phyloP scores from a whole-genome alignment of 92 coral and sea anemone genomes.

The Palythoa grandiflora region DNA sequence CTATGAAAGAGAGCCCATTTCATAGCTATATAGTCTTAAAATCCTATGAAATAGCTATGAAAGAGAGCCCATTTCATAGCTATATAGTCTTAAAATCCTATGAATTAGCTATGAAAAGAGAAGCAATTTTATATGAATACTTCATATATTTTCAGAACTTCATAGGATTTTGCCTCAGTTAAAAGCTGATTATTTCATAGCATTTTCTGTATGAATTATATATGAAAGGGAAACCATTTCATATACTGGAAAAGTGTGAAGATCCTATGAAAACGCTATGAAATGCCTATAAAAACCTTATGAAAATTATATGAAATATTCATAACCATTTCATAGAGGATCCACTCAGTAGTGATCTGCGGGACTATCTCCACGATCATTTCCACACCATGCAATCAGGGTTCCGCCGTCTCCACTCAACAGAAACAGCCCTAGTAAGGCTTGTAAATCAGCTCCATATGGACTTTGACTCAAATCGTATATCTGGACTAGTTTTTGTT shows the following conservation, averaged over 20 bases:
- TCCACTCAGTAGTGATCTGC: background rate
- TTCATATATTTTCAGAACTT: background rate
- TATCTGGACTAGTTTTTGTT: background rate
- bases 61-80: too few relatives aligned
- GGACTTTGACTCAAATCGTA: background rate
- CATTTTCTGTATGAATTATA: conserved; percentile 14
- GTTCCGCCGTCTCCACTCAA: background rate
- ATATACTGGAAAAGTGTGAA: background rate
- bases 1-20: too few relatives aligned
- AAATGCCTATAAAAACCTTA: background rate
- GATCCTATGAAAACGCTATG: conserved; percentile 6
- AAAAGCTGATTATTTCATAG: conserved; percentile 19
- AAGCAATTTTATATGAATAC: conserved; percentile 35
- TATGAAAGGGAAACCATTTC: conserved; percentile 38
- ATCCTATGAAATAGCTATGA: too few relatives aligned
- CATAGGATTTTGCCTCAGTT: background rate
- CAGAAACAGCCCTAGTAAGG: background rate
- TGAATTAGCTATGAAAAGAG: too few relatives aligned
- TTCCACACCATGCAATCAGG: background rate
- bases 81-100: too few relatives aligned
- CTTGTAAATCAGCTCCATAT: background rate
- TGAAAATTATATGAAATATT: too few relatives aligned
- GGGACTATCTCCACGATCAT: background rate
- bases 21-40: too few relatives aligned
- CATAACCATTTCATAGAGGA: background rate